phyloP scores from a whole-genome alignment of 2,888 invertebrate species.

The Schizotus pectinicornis region DNA sequence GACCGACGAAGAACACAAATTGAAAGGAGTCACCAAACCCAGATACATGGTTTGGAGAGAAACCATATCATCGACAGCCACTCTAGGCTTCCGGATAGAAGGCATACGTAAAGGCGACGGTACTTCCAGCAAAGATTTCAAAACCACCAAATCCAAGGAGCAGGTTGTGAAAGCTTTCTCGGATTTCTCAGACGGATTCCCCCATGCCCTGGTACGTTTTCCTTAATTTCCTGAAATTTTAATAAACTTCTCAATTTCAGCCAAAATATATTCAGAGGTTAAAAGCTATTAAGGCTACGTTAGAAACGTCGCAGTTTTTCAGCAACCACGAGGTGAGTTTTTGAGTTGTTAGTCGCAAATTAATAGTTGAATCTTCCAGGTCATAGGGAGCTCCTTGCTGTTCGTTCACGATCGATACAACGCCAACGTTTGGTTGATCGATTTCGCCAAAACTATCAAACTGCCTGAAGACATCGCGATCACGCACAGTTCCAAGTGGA shows the following conservation, averaged over 20 bases:
- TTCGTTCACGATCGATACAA: constrained; percentile 91
- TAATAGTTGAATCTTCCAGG: constrained; percentile 56
- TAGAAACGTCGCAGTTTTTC: constrained; percentile 90
- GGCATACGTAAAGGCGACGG: constrained; percentile 91
- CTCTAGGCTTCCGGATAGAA: constrained; percentile 95
- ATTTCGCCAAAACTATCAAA: constrained; percentile 93
- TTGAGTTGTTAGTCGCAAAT: neutral
- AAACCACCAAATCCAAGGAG: constrained; percentile 86
- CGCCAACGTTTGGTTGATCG: constrained; percentile 95
- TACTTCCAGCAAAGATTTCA: constrained; percentile 92
- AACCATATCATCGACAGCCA: constrained; percentile 96
- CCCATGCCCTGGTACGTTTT: constrained; percentile 76
- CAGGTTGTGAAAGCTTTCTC: constrained; percentile 81
- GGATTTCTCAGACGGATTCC: constrained; percentile 81
- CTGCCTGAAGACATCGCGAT: constrained; percentile 77
- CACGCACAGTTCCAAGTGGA: constrained; percentile 85
- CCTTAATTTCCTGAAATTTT: constrained; percentile 10
- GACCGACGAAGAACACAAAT: constrained; percentile 84
- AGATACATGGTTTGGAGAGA: constrained; percentile 96
- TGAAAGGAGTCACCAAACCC: constrained; percentile 93
- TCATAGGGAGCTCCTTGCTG: constrained; percentile 92
- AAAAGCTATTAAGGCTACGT: constrained; percentile 80
- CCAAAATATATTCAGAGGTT: constrained; percentile 84
- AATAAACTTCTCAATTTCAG: constrained; percentile 60
- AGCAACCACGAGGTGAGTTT: constrained; percentile 77